Percentiles rank a stretch among this genome's conserved stretches.
phyloP scores from a whole-genome alignment of 2,113 vertebrate species.

The Tragelaphus buxtoni region DNA sequence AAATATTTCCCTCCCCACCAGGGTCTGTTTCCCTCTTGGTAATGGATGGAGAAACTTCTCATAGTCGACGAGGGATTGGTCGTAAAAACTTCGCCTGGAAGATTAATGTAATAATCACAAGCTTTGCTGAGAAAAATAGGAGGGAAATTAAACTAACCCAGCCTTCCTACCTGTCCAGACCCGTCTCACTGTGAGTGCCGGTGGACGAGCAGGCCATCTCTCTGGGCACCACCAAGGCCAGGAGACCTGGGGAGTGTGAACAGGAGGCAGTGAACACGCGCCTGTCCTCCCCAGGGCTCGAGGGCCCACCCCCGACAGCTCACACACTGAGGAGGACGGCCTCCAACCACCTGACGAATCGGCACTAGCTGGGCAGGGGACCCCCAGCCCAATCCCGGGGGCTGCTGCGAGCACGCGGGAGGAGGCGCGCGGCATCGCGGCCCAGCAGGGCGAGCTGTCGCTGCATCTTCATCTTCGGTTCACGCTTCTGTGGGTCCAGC shows the following conservation, averaged over 20 bases:
- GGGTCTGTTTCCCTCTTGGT: conserved; percentile 79
- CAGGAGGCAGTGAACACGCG: not conserved
- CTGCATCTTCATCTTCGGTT: not conserved
- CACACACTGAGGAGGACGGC: not conserved
- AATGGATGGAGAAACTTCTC: conserved; percentile 88
- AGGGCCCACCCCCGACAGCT: not conserved
- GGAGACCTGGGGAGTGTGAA: not conserved
- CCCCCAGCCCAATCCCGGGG: fast-evolving
- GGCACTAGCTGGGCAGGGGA: not conserved
- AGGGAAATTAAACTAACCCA: conserved; percentile 78
- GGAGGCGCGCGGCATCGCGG: not conserved
- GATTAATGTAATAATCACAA: conserved; percentile 82
- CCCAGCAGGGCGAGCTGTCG: not conserved
- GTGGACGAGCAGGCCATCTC: not conserved
- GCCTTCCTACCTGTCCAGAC: conserved; percentile 66
- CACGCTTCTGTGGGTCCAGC: not conserved
- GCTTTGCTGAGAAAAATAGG: conserved; percentile 71
- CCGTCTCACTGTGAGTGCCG: not conserved
- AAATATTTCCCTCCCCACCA: conserved; percentile 83
- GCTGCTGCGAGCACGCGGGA: not conserved
- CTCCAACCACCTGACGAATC: too few species aligned
- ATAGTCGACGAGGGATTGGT: conserved; percentile 79
- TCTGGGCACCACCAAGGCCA: not conserved
- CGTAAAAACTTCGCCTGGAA: conserved; percentile 84
- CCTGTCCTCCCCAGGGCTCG: not conserved